Conservation (phyloP, 2,797 vertebrate genomes). For the Presbytis comata region DNA sequence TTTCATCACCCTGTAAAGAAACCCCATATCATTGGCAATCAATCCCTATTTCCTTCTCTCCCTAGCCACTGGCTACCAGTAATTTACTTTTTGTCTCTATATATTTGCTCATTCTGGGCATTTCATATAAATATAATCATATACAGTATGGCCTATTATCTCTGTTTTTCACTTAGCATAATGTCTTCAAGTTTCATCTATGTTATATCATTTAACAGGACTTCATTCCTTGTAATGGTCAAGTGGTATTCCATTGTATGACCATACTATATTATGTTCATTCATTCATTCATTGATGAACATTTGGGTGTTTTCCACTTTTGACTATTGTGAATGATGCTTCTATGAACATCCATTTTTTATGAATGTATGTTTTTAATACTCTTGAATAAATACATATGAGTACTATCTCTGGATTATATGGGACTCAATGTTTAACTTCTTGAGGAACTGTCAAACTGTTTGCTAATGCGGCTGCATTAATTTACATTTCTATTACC, state of each 20-base stretch:
- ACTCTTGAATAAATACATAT: background rate
- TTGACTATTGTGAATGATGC: background rate
- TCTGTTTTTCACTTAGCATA: background rate
- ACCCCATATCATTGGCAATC: background rate
- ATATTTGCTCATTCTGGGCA: background rate
- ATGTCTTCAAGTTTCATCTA: background rate
- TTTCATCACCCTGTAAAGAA: background rate
- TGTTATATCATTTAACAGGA: background rate
- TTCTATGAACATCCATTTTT: background rate
- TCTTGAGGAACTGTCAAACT: background rate
- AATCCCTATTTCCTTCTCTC: no score
- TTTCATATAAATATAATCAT: background rate
- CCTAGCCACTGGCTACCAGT: background rate
- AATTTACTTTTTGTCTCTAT: background rate
- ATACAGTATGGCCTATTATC: background rate
- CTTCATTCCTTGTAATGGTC: background rate
- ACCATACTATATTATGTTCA: background rate
- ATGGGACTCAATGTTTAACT: background rate
- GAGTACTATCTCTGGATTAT: background rate
- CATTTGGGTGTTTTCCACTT: background rate
- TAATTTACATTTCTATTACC: background rate
- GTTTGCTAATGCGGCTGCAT: background rate
- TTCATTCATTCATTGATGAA: background rate
- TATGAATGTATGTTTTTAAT: background rate
- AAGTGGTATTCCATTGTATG: background rate